Conservation (phyloP, 2,888 invertebrate genomes). For the Muscina levida region DNA sequence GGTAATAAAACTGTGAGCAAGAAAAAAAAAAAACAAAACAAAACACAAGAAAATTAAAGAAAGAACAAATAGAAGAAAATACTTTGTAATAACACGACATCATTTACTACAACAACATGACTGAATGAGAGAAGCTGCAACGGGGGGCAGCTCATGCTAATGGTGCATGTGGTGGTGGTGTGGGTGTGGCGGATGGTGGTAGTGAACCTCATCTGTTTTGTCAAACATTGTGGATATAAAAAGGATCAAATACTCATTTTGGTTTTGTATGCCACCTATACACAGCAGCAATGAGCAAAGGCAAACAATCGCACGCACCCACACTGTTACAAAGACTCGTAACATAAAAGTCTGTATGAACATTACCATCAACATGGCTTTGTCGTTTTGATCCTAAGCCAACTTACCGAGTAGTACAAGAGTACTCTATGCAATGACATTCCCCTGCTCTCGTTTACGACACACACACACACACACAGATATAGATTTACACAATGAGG, state of each 20-base stretch:
- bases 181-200: no score
- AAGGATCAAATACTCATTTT: constrained; percentile 72
- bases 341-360: constrained; percentile 69
- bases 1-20: constrained; percentile 30
- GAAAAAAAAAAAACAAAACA: constrained; percentile 8
- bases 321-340: constrained; percentile 15
- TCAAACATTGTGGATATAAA: constrained; percentile 71
- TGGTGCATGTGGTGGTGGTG: constrained; percentile 19
- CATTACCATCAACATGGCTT: constrained; percentile 72
- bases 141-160: no score
- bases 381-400: constrained; percentile 69
- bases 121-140: background rate
- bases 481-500: constrained; percentile 32
- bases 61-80: background rate
- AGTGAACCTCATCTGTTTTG: constrained; percentile 70
- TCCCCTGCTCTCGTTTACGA: background rate
- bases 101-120: constrained; percentile 23
- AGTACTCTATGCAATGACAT: background rate
- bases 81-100: constrained; percentile 11
- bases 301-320: constrained; percentile 15
- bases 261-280: constrained; percentile 61
- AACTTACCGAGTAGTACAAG: constrained; percentile 44
- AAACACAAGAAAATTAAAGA: constrained; percentile 21
- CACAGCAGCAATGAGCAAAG: constrained; percentile 24
- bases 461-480: constrained; percentile 52